phyloP scores from a whole-genome alignment of 1,140 invertebrate genomes.

The Cotesia typhae region DNA sequence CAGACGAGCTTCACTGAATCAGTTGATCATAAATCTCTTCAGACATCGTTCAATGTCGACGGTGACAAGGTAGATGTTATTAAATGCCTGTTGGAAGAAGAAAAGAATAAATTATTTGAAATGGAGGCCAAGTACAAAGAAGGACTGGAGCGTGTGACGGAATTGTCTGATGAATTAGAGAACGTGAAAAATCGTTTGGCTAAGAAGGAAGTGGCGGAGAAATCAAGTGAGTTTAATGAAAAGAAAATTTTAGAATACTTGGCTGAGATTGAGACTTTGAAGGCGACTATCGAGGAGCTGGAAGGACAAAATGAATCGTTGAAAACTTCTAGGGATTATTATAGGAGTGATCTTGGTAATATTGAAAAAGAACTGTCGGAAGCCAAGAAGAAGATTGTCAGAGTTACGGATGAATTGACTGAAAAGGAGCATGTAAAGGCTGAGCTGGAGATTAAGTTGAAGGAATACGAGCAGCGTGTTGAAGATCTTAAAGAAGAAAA shows the following conservation, averaged over 20 bases:
- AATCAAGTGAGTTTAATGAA: slow-evolving; percentile 42
- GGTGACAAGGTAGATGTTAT: background rate
- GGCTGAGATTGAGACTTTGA: background rate
- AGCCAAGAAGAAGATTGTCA: background rate
- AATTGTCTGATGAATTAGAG: slow-evolving; percentile 19
- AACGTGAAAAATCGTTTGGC: slow-evolving; percentile 24
- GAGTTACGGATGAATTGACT: slow-evolving; percentile 9
- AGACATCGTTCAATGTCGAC: slow-evolving; percentile 27
- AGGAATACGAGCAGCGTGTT: slow-evolving; percentile 38
- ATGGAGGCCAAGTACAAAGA: background rate
- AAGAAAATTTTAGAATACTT: background rate
- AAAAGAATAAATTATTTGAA: background rate
- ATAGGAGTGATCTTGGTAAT: too few species aligned
- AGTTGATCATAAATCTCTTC: slow-evolving; percentile 31
- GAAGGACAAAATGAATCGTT: too few species aligned
- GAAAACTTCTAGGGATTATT: too few species aligned
- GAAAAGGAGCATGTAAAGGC: slow-evolving; percentile 37
- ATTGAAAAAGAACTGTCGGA: too few species aligned
- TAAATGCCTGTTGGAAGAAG: background rate
- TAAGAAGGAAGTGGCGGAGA: slow-evolving; percentile 42
- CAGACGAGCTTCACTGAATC: slow-evolving; percentile 35
- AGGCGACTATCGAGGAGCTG: too few species aligned
- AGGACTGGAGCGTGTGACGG: background rate
- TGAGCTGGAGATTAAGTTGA: slow-evolving; percentile 37
- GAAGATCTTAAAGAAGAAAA: slow-evolving; percentile 41